phyloP scores from a whole-genome alignment of 35 echinoderm and acorn worm species.

The Acanthaster planci region DNA sequence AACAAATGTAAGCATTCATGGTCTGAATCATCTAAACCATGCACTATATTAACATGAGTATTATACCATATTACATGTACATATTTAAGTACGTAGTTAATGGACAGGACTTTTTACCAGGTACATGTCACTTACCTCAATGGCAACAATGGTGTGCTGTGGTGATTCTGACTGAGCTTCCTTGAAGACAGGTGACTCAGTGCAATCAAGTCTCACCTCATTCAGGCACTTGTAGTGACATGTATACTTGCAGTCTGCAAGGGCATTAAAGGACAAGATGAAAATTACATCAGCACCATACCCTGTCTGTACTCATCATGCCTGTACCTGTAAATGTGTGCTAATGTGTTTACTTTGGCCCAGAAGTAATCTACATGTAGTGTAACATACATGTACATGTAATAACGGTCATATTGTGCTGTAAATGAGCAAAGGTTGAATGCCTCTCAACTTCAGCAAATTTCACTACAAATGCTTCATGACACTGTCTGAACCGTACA shows the following conservation, averaged over 20 bases:
- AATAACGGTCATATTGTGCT: not conserved
- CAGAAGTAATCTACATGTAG: not conserved
- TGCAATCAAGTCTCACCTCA: conserved; percentile 78
- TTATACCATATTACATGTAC: too few species aligned
- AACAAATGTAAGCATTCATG: too few species aligned
- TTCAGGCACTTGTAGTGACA: conserved; percentile 88
- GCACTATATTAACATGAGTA: too few species aligned
- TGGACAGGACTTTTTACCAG: too few species aligned
- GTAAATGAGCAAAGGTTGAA: too few species aligned
- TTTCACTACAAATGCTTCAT: too few species aligned
- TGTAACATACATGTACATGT: not conserved
- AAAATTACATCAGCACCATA: not conserved
- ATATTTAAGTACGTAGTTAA: too few species aligned
- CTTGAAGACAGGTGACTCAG: conserved; percentile 51
- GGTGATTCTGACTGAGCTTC: conserved; percentile 63
- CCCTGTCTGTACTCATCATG: not conserved
- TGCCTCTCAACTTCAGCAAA: too few species aligned
- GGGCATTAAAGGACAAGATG: not conserved
- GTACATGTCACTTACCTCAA: conserved; percentile 44
- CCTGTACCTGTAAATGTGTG: not conserved
- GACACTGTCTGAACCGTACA: too few species aligned
- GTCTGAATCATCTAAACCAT: too few species aligned
- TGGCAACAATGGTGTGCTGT: conserved; percentile 71
- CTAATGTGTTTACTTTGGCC: not conserved
- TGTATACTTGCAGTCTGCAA: conserved; percentile 92